phyloP scores from a whole-genome alignment of 2,888 invertebrate species.

The Oscheius sp. region DNA sequence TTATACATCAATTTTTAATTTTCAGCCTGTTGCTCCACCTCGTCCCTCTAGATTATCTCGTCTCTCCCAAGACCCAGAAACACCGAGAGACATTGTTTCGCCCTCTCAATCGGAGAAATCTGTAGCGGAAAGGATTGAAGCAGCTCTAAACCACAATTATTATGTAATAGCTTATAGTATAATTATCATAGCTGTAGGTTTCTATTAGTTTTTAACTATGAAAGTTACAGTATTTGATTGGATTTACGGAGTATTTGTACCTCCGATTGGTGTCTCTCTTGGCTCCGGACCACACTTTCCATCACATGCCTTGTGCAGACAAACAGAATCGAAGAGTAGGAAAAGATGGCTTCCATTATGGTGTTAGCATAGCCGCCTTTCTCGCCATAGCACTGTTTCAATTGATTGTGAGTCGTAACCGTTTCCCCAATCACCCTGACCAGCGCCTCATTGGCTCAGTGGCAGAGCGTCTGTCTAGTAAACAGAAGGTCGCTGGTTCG shows the following conservation, averaged over 20 bases:
- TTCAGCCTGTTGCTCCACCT: slow-evolving; percentile 47
- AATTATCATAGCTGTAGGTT: slow-evolving; percentile 56
- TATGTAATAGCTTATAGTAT: slow-evolving; percentile 60
- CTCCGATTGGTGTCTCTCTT: slow-evolving; percentile 58
- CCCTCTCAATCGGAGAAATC: slow-evolving; percentile 4
- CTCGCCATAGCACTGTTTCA: slow-evolving; percentile 59
- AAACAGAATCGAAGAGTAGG: slow-evolving; percentile 52
- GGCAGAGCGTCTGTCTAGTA: slow-evolving; percentile 67
- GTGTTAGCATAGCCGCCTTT: slow-evolving; percentile 58
- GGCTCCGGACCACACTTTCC: slow-evolving; percentile 54
- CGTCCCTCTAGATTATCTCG: slow-evolving; percentile 35
- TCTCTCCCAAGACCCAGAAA: neutral
- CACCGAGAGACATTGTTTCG: neutral
- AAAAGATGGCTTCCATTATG: slow-evolving; percentile 64
- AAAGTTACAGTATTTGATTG: slow-evolving; percentile 61
- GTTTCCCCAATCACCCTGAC: slow-evolving; percentile 89
- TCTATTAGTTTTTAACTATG: neutral
- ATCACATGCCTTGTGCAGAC: slow-evolving; percentile 54
- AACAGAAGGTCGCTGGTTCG: slow-evolving; percentile 66
- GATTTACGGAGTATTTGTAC: slow-evolving; percentile 63
- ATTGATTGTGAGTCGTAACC: slow-evolving; percentile 48
- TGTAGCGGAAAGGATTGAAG: slow-evolving; percentile 40
- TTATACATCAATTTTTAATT: too few species aligned
- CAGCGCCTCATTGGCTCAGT: slow-evolving; percentile 63
- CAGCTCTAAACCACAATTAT: slow-evolving; percentile 51